These are phyloP conservation scores for Rhynchomys soricoides DNA, from an alignment of 2,113 vertebrate genomes.

Conservation along the genomic window DNA sequence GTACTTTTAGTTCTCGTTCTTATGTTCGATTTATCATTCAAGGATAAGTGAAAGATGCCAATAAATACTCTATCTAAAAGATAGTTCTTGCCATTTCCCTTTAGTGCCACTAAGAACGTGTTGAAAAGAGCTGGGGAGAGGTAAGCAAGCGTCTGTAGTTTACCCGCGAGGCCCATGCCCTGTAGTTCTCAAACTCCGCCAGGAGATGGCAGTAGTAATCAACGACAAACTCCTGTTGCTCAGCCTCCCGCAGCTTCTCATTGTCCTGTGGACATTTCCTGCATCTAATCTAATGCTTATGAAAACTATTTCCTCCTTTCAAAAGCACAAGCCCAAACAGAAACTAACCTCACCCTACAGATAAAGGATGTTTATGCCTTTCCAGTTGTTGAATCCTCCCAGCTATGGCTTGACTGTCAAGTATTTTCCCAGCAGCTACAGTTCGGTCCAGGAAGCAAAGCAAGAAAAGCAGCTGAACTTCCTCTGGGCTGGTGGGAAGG, in stretches of 20 bases:
- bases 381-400: background rate
- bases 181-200: constrained; percentile 37
- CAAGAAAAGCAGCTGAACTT: background rate
- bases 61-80: background rate
- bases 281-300: constrained; percentile 73
- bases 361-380: constrained; percentile 71
- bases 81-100: background rate
- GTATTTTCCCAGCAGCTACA: background rate
- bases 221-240: constrained; percentile 10
- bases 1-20: background rate
- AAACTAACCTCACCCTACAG: constrained; percentile 74
- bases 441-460: background rate
- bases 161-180: background rate
- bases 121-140: no score
- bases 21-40: background rate
- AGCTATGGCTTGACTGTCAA: background rate
- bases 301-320: constrained; percentile 68
- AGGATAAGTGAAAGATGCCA: background rate
- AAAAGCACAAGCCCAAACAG: constrained; percentile 65
- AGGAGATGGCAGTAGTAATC: constrained; percentile 83
- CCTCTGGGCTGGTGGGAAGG: background rate
- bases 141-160: background rate
- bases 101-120: background rate
- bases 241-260: background rate
- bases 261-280: constrained; percentile 55